Base-by-base conservation (phyloP, 2,113 vertebrate genomes). In the Xyliphius kryptos region DNA sequence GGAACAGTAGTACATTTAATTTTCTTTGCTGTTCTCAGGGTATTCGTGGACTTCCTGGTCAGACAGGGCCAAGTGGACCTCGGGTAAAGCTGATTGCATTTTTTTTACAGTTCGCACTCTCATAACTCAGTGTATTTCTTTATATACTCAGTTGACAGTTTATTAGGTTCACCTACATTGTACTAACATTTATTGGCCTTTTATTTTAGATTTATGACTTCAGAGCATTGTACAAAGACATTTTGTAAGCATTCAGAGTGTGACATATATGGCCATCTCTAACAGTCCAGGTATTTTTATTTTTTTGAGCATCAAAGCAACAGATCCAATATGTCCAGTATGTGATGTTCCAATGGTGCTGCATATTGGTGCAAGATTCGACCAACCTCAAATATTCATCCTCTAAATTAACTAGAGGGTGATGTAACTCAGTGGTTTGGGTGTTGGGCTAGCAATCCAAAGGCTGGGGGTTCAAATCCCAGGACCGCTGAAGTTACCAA, bases 41-140 rank as follows among this genome's bases (percentile, higher is more conserved):
- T 9, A 66, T 72, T 7, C 71, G 61, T 16, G 78, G 78, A 9
- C 46, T 70, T 61, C 72, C 78, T 26, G 78, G 78, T 32, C 61
- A 68, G n/a, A 48, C 52, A 12, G 78, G 78, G 14, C 43, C 44
- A 46, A 37, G 1, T 10, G 78, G 78, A 70, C 32, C 67, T 12
- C 58, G 15, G 74, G 78, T 80, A 72, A 41, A 54, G 6, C 48
- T 10, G 26, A 32, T 32, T 32, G 26, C 26, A 5, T 32, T 32
- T 32, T 2, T 51, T 22, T 9, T 58, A 10, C 5, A 5, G 19
- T 12, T 26, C 13, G 22, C 3, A 6, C 11, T 26, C 16, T 32
- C 57, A n/a, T 3, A 16, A 6, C 15, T n/a, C 43, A n/a, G 3
- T 41, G 3, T 11, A 41, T 41, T 41, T 41, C 10, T 41, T 10